Evolutionary conservation across 2,888 invertebrate species (phyloP).

Genomic region (Thymelicus sylvestris): DNA sequence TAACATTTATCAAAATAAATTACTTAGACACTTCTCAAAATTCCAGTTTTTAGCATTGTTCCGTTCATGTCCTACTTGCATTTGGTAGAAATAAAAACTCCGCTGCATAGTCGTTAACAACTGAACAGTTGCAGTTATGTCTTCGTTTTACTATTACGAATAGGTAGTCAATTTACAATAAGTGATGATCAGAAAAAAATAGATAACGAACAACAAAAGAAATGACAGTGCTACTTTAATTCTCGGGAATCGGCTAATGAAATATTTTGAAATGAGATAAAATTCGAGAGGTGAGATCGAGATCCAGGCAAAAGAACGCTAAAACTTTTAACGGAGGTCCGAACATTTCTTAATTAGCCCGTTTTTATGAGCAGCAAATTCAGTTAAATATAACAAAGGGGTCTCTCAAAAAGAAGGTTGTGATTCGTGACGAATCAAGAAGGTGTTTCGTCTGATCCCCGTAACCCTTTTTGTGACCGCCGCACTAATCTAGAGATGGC

Average conservation of each 20-base stretch:
- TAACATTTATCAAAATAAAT: slow-evolving; percentile 21
- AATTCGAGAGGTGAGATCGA: slow-evolving; percentile 53
- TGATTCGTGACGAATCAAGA: slow-evolving; percentile 81
- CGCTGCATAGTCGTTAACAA: slow-evolving; percentile 21
- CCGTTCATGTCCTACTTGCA: slow-evolving; percentile 14
- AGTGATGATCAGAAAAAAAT: slow-evolving; percentile 35
- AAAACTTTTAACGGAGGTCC: slow-evolving; percentile 71
- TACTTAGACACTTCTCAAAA: slow-evolving; percentile 1
- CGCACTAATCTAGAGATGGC: slow-evolving; percentile 80
- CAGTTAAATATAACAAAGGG: slow-evolving; percentile 81
- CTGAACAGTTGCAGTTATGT: slow-evolving; percentile 22
- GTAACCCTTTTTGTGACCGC: slow-evolving; percentile 80
- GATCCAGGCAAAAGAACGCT: slow-evolving; percentile 62
- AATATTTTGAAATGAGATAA: slow-evolving; percentile 51
- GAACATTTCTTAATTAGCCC: slow-evolving; percentile 82
- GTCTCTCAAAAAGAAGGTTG: slow-evolving; percentile 78
- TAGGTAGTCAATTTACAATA: slow-evolving; percentile 34
- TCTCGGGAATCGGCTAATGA: slow-evolving; percentile 48
- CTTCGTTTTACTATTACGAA: slow-evolving; percentile 17
- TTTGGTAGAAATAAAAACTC: slow-evolving; percentile 24
- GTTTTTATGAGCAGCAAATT: slow-evolving; percentile 82
- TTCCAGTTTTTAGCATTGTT: slow-evolving; percentile 14
- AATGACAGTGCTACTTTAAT: slow-evolving; percentile 38
- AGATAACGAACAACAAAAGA: slow-evolving; percentile 38
- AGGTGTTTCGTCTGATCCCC: slow-evolving; percentile 77